These are phyloP conservation scores for Caranx melampygus DNA, from an alignment of 2,113 vertebrate genomes.

Conservation along the genomic window DNA sequence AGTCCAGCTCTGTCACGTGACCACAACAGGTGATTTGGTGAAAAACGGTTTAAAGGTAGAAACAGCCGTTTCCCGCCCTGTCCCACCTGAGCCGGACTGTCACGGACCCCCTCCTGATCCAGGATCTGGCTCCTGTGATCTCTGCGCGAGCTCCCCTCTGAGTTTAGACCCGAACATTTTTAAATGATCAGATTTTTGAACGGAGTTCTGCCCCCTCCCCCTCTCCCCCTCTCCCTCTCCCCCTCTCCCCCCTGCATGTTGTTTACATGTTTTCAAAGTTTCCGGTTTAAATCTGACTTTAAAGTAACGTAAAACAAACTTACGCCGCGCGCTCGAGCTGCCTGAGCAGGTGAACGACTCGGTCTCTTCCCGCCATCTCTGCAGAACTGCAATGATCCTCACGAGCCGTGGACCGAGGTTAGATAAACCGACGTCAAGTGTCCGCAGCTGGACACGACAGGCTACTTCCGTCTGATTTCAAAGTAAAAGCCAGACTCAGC, in stretches of 20 bases:
- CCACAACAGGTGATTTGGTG: background rate
- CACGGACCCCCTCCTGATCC: background rate
- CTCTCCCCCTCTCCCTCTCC: background rate
- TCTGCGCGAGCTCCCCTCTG: accelerated
- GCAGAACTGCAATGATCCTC: background rate
- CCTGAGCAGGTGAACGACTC: conserved; percentile 83
- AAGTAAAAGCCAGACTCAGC: conserved; percentile 9
- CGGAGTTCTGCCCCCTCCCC: background rate
- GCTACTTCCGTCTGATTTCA: conserved; percentile 30
- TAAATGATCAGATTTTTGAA: background rate
- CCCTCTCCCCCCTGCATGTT: background rate
- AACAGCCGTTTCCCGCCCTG: no score
- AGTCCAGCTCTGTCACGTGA: background rate
- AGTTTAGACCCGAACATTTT: accelerated
- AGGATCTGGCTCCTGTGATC: background rate
- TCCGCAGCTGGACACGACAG: no score
- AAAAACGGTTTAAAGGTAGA: background rate
- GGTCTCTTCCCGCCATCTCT: conserved; percentile 84
- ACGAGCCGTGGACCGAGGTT: background rate
- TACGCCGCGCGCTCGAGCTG: conserved; percentile 88
- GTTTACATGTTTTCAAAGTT: background rate
- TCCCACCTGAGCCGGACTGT: background rate
- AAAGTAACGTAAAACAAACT: conserved; percentile 65
- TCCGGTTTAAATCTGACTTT: background rate
- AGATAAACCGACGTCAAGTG: background rate